Evolutionary conservation across 2,113 vertebrate genomes (phyloP).

Genomic region (Tachuris rubrigastra): DNA sequence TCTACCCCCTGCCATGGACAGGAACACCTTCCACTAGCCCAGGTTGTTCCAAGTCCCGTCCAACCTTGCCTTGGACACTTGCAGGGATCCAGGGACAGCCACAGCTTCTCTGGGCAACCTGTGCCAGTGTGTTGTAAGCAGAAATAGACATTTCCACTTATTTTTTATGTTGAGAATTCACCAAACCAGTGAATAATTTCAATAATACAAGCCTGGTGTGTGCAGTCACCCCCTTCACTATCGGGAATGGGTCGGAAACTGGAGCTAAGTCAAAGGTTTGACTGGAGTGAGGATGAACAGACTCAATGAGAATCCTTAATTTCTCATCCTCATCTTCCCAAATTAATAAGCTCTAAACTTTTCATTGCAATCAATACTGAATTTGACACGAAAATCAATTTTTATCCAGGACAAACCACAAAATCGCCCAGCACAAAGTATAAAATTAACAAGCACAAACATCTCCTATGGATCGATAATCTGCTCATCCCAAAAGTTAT

Average conservation of each 20-base stretch:
- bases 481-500: not conserved
- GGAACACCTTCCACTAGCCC: not conserved
- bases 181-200: not conserved
- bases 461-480: not conserved
- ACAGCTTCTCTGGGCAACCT: not conserved
- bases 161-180: not conserved
- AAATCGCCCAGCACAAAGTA: not conserved
- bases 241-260: not conserved
- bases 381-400: not conserved
- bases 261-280: not conserved
- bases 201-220: not conserved
- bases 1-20: not conserved
- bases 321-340: not conserved
- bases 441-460: conserved; percentile 9
- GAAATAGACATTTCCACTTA: not conserved
- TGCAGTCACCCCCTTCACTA: not conserved
- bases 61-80: not conserved
- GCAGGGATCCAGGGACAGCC: not conserved
- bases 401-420: not conserved
- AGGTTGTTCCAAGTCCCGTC: accelerated
- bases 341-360: not conserved
- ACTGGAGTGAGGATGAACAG: not conserved
- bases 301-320: not conserved
- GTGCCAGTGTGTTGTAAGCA: not conserved
- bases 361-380: not conserved